Evolutionary conservation across 2,888 invertebrate genomes (phyloP), one percentile per base, ranked within the genome.

Genomic region (Nemoura dubitans): DNA sequence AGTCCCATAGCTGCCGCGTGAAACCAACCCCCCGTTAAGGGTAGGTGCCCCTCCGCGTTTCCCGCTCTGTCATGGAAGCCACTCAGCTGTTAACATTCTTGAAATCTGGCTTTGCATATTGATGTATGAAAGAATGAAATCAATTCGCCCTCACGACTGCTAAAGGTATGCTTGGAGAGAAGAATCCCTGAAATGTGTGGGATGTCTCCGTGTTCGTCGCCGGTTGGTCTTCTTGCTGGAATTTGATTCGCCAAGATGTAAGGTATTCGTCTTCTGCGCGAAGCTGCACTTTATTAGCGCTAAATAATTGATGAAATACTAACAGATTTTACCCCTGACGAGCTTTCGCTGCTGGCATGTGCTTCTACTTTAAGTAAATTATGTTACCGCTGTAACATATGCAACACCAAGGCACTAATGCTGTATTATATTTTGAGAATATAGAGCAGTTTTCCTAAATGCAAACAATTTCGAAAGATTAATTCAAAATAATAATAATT

Each of bases 391-490:
- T 21, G 59, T 59, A 14, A 59, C 59, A 59, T 59, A 21, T 14
- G 21, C 59, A 59, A n/a, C 21, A 59, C 59, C 59, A n/a, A n/a
- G n/a, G n/a, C n/a, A 21, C 59, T 59, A 10, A 59, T 21, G 27
- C 27, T 3, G n/a, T 26, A 78, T 27, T 78, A 28, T 10, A n/a
- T 28, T 78, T 78, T 0, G 10, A 10, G 26, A 78, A 78, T 21
- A 78, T 78, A 25, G 76, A 76, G 78, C 26, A 2, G 27, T 78
- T 27, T 36, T 21, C 26, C 28, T 27, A 27, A 78, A 78, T 78
- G 78, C 78, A 78, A 78, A 78, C 78, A 78, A 78, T 78, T 78
- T 78, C 27, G 28, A 78, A 78, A 78, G 78, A 78, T 78, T 78
- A 78, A 78, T 78, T 14, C 59, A 21, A 78, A 27, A 78, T 78